Base-by-base conservation (phyloP, 2,797 vertebrate genomes). In the Lepilemur ruficaudatus region DNA sequence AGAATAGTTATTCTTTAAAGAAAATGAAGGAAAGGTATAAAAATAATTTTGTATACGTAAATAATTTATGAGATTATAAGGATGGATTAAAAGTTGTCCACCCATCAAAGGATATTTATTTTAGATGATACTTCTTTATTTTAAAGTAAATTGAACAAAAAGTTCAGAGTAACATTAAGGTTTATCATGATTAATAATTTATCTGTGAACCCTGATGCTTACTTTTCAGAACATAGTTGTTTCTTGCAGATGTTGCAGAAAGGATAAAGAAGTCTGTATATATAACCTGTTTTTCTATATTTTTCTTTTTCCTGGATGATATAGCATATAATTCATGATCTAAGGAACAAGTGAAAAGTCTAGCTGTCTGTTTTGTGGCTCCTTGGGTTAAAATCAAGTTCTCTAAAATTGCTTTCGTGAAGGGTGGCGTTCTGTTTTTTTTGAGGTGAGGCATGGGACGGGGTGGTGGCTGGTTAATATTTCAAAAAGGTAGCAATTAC, bases 401-500 rank as follows among this genome's bases (percentile, higher is more conserved):
- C 73, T 38, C 41, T 63, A 76, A 81, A 28, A 0, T 17, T 5
- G 67, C 61, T 97, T 95, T 92, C 86, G 46, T n/a, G 93, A 97
- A n/a, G 78, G 63, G 41, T 11, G 55, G n/a, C 43, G 46, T 65
- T 95, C 12, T 92, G 57, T 57, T 91, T 92, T 92, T 81, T 81
- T 41, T 30, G 89, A 97, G 89, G 78, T 52, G 75, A 78, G 13
- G 35, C 61, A 8, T 2, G 50, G 69, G 46, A 82, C 41, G 83
- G 89, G 50, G 89, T 57, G 88, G 90, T 4, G 10, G 84, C 15
- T 0, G 18, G 92, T 86, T 93, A 95, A 52, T 78, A 61, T 94
- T 97, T 67, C 86, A 97, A 86, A 81, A 82, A 86, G 94, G 96
- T 95, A 97, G 97, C 97, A 97, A 46, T 95, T 55, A 95, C 97